phyloP scores from a whole-genome alignment of 2,797 vertebrate genomes.

The Miichthys miiuy region DNA sequence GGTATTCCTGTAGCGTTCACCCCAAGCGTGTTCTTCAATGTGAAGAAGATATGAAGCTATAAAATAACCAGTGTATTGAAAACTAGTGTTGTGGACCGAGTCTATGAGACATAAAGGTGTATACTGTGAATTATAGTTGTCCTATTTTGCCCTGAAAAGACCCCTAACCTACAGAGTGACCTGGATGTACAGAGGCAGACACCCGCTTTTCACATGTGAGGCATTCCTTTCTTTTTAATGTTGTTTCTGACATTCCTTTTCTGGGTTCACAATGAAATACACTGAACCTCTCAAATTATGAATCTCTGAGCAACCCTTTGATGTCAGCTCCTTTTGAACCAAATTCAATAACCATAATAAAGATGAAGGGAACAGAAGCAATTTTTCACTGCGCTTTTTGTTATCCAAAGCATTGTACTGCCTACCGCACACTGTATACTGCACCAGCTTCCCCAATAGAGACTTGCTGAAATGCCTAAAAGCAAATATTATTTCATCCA shows the following conservation, averaged over 20 bases:
- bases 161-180: background rate
- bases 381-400: slow-evolving; percentile 74
- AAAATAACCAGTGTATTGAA: background rate
- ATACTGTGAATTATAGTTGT: background rate
- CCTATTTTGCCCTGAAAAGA: slow-evolving; percentile 10
- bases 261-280: slow-evolving; percentile 77
- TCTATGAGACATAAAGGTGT: background rate
- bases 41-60: background rate
- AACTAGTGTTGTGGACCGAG: background rate
- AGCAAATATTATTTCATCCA: slow-evolving; percentile 76
- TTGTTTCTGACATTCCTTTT: slow-evolving; percentile 79
- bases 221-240: slow-evolving; percentile 73
- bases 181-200: slow-evolving; percentile 44
- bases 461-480: slow-evolving; percentile 68
- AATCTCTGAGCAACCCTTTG: slow-evolving; percentile 83
- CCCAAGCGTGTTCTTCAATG: background rate
- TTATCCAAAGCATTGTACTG: slow-evolving; percentile 64
- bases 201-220: slow-evolving; percentile 61
- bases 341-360: slow-evolving; percentile 87
- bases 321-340: slow-evolving; percentile 86
- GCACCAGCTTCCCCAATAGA: slow-evolving; percentile 32
- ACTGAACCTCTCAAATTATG: slow-evolving; percentile 80
- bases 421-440: slow-evolving; percentile 24
- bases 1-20: background rate
- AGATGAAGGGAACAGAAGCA: slow-evolving; percentile 84